Base-by-base conservation (phyloP, 2,888 invertebrate species). In the Ariolimax columbianus region DNA sequence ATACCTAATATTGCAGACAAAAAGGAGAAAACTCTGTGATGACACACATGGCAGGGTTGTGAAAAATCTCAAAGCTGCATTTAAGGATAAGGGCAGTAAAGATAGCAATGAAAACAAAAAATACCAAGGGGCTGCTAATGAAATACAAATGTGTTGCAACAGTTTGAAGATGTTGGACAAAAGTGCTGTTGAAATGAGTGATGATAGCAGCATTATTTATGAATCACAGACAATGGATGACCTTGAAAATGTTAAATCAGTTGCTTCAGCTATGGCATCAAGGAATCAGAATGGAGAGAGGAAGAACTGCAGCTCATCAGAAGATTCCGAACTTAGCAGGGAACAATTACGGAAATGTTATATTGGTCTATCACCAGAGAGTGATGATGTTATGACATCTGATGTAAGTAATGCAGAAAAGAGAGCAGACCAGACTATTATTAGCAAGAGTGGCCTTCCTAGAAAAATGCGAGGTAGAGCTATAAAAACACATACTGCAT, bases 111-210 rank as follows among this genome's bases (percentile, higher is more conserved):
- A 78, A 4, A 47, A 72, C 38, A 75, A 14, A 33, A 75, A 51
- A 2, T 33, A 6, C 51, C 30, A 51, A 33, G 33, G 7, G n/a
- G 6, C 40, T n/a, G 23, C 7, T 17, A 19, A 51, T 33, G 51
- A 78, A 33, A 40, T 63, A n/a, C 30, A 47, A 47, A 7, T 9
- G n/a, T n/a, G 40, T 17, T 40, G n/a, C 4, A 26, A 75, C 19
- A 63, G 77, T 78, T 78, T 78, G n/a, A n/a, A 59, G 59, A 63
- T 63, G 26, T n/a, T n/a, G 14, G 63, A 63, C 23, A 63, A 38
- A 23, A 26, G 40, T 55, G 55, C 55, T 78, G 77, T 78, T 14
- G 77, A 78, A 63, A 36, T 78, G 59, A 78, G 59, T 78, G n/a
- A 38, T 26, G 77, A 78, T 78, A 63, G 77, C 77, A 78, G 59